These are phyloP conservation scores for Crotalus adamanteus DNA, from an alignment of 2,797 vertebrate genomes.

Conservation along the genomic window DNA sequence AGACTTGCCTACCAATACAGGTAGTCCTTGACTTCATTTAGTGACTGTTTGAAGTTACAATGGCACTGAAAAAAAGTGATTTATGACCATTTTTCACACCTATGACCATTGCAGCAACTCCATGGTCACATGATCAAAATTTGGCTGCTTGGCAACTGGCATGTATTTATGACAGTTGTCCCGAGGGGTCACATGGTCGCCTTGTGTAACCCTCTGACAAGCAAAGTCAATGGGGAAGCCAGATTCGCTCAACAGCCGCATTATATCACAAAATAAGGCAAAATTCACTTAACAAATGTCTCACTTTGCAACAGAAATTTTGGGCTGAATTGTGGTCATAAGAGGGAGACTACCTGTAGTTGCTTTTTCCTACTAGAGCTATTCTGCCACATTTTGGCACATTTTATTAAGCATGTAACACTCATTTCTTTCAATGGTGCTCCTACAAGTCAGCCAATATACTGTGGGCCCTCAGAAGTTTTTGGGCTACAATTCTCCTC, in stretches of 20 bases:
- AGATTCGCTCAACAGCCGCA: not conserved
- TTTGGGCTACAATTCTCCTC: not conserved
- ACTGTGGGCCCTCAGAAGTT: not conserved
- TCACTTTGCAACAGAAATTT: not conserved
- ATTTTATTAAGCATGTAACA: not conserved
- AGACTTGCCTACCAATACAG: not conserved
- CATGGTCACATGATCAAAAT: not conserved
- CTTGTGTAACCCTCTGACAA: not conserved
- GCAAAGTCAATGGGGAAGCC: not conserved
- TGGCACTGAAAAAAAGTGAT: not conserved
- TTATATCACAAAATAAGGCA: not conserved
- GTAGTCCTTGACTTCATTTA: not conserved
- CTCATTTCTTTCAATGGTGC: not conserved
- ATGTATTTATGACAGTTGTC: not conserved
- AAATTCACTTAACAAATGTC: not conserved
- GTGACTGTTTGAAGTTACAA: not conserved
- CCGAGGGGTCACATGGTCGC: not conserved
- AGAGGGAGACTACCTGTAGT: fast-evolving
- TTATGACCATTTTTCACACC: not conserved
- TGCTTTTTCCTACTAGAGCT: not conserved
- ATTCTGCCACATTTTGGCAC: not conserved
- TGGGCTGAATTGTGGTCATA: not conserved
- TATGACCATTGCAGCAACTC: not conserved
- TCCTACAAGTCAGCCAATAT: not conserved
- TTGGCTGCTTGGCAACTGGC: not conserved